Percentiles rank a stretch among this genome's conserved stretches.
Conservation (phyloP, 2,888 invertebrate genomes). For the Cerastoderma edule region DNA sequence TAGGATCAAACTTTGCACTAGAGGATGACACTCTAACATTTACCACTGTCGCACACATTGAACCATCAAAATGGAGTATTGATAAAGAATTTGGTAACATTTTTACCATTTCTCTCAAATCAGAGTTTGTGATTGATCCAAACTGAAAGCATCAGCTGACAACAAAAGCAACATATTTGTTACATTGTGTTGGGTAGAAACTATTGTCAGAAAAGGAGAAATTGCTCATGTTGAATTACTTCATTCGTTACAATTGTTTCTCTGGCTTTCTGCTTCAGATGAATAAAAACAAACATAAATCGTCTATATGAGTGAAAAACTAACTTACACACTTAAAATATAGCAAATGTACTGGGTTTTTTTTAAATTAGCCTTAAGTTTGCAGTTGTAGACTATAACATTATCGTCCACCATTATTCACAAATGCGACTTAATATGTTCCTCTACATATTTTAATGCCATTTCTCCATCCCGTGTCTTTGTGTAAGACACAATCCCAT, state of each 20-base stretch:
- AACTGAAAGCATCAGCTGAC: not conserved
- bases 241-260: not conserved
- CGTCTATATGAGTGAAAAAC: not conserved
- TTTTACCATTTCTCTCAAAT: not conserved
- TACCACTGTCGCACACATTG: not conserved
- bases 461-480: constrained; percentile 20
- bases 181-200: not conserved
- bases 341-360: too few species aligned
- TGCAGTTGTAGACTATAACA: too few species aligned
- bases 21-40: not conserved
- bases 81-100: not conserved
- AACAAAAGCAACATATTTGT: not conserved
- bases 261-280: not conserved
- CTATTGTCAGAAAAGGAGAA: not conserved
- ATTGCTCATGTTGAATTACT: not conserved
- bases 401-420: not conserved
- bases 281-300: not conserved
- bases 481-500: constrained; percentile 38
- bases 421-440: constrained; percentile 16
- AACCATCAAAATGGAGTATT: not conserved
- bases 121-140: not conserved
- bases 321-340: not conserved
- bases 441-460: constrained; percentile 7
- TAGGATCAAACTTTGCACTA: not conserved
- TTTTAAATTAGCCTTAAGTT: not conserved